These are phyloP conservation scores for Drosophila grimshawi DNA, from an alignment of 1,140 invertebrate species.

Conservation along the genomic window DNA sequence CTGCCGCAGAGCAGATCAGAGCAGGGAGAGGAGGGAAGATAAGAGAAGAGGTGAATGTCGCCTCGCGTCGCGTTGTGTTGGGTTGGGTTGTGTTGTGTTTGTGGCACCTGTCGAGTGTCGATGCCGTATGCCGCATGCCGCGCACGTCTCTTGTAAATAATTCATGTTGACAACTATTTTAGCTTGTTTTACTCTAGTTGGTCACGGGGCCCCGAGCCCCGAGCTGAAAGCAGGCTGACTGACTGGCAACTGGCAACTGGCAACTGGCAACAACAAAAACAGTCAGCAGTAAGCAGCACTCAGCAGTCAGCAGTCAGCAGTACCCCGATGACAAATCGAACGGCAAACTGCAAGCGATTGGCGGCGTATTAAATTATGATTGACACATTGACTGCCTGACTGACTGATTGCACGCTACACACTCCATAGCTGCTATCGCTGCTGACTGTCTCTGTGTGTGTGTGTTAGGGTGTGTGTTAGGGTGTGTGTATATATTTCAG, in stretches of 20 bases:
- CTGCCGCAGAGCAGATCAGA: conserved; percentile 17
- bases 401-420: conserved; percentile 46
- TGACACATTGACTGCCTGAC: conserved; percentile 77
- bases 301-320: conserved; percentile 31
- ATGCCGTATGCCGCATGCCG: conserved; percentile 56
- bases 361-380: conserved; percentile 76
- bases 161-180: conserved; percentile 83
- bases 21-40: no score
- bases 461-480: conserved; percentile 11
- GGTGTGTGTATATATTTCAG: background rate
- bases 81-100: background rate
- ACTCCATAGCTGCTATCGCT: background rate
- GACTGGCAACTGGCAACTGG: no score
- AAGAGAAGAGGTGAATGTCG: no score
- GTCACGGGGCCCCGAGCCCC: conserved; percentile 43
- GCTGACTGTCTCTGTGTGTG: background rate
- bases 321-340: conserved; percentile 56
- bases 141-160: conserved; percentile 80
- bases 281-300: background rate
- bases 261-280: background rate
- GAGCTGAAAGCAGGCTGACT: background rate
- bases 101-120: conserved; percentile 43
- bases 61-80: conserved; percentile 23
- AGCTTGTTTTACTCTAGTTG: conserved; percentile 77
- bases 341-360: conserved; percentile 47